A percentile compares a stretch with the other conserved stretches of the same genome.
Evolutionary conservation across 30 jellyfish, hydroid and myxozoan species (phyloP).

Genomic region (Chrysaora quinquecirrha): DNA sequence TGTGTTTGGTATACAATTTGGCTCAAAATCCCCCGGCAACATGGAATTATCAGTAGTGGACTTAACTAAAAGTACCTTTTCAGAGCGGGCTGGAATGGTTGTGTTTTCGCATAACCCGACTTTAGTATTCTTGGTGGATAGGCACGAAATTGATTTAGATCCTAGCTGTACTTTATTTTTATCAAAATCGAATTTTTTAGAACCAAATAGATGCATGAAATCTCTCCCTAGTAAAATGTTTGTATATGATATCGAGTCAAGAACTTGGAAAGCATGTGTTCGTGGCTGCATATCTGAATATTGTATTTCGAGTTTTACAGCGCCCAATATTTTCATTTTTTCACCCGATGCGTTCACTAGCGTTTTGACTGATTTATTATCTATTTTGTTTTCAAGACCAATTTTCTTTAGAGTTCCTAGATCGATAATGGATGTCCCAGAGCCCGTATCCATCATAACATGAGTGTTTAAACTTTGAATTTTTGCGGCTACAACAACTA

Average conservation of each 20-base stretch:
- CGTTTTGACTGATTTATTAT: constrained; percentile 23
- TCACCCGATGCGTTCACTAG: constrained; percentile 69
- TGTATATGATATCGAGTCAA: constrained; percentile 10
- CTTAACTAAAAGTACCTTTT: constrained; percentile 40
- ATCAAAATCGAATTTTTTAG: constrained; percentile 5
- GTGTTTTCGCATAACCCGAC: constrained; percentile 31
- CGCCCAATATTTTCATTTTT: constrained; percentile 35
- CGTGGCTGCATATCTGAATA: constrained; percentile 34
- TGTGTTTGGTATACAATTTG: constrained; percentile 23
- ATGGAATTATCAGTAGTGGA: constrained; percentile 31
- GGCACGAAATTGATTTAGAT: constrained; percentile 18
- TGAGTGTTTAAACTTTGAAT: constrained; percentile 29
- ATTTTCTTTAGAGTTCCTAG: constrained; percentile 47
- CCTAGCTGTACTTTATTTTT: constrained; percentile 37
- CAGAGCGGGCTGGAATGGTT: constrained; percentile 58
- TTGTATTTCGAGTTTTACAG: constrained; percentile 15
- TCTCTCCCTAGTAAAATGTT: constrained; percentile 32
- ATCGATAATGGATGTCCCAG: constrained; percentile 48
- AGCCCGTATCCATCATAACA: constrained; percentile 55
- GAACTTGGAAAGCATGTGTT: constrained; percentile 30
- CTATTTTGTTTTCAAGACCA: constrained; percentile 28
- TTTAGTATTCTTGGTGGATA: constrained; percentile 19
- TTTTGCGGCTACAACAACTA: constrained; percentile 58
- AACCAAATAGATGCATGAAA: constrained; percentile 26
- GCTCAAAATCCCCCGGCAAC: constrained; percentile 46